Percentiles rank a stretch among this genome's conserved stretches.
Evolutionary conservation across 2,113 vertebrate genomes (phyloP).

Genomic region (Anseranas semipalmata): DNA sequence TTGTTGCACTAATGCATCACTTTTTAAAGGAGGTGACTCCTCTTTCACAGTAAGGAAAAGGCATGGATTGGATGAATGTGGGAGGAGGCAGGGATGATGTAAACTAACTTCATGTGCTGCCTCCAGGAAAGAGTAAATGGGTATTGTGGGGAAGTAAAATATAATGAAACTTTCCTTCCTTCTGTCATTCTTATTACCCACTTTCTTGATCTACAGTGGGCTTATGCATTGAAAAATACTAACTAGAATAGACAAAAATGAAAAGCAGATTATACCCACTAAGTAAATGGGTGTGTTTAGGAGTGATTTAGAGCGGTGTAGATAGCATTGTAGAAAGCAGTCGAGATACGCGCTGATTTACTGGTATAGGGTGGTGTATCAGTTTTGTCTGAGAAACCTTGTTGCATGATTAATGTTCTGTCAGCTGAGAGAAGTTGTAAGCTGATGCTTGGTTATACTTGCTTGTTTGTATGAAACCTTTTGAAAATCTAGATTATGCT

Average conservation of each 20-base stretch:
- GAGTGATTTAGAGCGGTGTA: neutral
- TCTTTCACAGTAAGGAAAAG: neutral
- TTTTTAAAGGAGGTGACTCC: neutral
- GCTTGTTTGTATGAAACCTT: neutral
- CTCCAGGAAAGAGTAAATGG: neutral
- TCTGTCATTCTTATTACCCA: rapidly evolving
- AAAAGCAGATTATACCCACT: neutral
- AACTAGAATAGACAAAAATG: neutral
- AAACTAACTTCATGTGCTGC: neutral
- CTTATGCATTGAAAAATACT: neutral
- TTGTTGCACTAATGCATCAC: neutral
- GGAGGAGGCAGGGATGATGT: neutral
- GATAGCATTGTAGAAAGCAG: neutral
- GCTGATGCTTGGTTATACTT: neutral
- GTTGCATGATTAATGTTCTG: neutral
- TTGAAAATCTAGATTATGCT: neutral
- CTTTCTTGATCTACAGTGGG: neutral
- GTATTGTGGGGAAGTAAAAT: neutral
- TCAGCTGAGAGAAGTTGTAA: neutral
- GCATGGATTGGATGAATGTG: neutral
- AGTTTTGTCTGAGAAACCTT: neutral
- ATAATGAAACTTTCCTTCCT: neutral
- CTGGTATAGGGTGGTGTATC: neutral
- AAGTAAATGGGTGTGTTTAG: neutral
- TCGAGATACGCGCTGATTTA: neutral